Evolutionary conservation across 2,888 invertebrate species (phyloP).

Genomic region (Meiosimyza decipiens): DNA sequence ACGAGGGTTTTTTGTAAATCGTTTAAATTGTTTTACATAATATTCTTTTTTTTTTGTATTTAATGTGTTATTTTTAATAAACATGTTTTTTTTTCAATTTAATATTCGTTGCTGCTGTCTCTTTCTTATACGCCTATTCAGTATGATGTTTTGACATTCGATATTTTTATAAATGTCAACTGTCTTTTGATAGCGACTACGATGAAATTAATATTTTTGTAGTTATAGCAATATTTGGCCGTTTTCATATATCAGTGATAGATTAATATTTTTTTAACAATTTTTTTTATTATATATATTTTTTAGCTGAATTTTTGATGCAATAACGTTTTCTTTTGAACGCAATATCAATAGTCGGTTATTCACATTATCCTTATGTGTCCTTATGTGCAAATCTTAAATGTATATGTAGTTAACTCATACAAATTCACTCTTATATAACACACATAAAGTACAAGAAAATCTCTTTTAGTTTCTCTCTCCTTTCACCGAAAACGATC

Average conservation of each 20-base stretch:
- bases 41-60: not conserved
- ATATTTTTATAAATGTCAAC: constrained; percentile 35
- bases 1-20: not conserved
- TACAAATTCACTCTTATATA: constrained; percentile 10
- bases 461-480: constrained; percentile 10
- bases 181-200: not conserved
- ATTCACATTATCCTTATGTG: too few species aligned
- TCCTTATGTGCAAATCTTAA: too few species aligned
- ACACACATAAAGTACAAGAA: not conserved
- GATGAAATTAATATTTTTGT: too few species aligned
- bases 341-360: too few species aligned
- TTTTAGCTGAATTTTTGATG: too few species aligned
- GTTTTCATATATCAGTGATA: too few species aligned
- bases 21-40: not conserved
- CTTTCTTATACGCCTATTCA: constrained; percentile 41
- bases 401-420: not conserved
- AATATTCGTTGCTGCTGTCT: not conserved
- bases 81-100: not conserved
- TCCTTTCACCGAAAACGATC: not conserved
- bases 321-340: too few species aligned
- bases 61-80: not conserved
- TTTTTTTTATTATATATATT: too few species aligned
- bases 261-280: too few species aligned
- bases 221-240: too few species aligned
- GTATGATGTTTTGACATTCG: constrained; percentile 48